A percentile compares a stretch with the other conserved stretches of the same genome.
These are phyloP conservation scores for Helicoverpa armigera DNA, from an alignment of 1,140 invertebrate genomes.

Conservation along the genomic window DNA sequence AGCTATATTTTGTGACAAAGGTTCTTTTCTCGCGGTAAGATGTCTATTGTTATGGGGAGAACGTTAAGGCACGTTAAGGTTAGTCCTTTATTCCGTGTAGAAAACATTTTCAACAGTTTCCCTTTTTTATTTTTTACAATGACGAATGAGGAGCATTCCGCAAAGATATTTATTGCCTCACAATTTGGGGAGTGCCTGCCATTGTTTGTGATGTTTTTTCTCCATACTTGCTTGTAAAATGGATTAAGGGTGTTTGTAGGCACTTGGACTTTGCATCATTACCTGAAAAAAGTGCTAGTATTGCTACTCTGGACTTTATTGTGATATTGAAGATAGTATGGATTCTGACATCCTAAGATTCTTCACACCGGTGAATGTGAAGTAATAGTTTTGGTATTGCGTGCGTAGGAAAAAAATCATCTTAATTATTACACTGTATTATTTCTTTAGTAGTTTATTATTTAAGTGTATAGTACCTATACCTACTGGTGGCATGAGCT, in stretches of 20 bases:
- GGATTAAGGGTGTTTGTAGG: not conserved
- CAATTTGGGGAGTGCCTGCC: constrained; percentile 50
- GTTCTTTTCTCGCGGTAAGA: constrained; percentile 43
- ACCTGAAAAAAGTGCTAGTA: too few relatives aligned
- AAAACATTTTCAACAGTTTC: constrained; percentile 55
- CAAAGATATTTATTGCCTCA: constrained; percentile 56
- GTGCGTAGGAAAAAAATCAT: too few relatives aligned
- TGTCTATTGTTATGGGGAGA: constrained; percentile 49
- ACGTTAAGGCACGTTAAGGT: constrained; percentile 46
- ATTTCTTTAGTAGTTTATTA: too few relatives aligned
- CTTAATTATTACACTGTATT: too few relatives aligned
- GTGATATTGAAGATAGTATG: too few relatives aligned
- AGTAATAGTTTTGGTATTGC: too few relatives aligned
- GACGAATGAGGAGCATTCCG: constrained; percentile 47
- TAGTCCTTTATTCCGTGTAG: constrained; percentile 46
- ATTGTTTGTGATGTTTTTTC: constrained; percentile 40
- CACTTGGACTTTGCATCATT: too few relatives aligned
- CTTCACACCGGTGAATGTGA: too few relatives aligned
- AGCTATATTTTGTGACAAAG: constrained; percentile 31
- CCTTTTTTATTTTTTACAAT: constrained; percentile 49
- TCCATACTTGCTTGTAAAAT: not conserved
- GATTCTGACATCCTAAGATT: too few relatives aligned
- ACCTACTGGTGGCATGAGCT: too few relatives aligned
- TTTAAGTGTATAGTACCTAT: too few relatives aligned
- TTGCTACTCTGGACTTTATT: too few relatives aligned